These are phyloP conservation scores for Drosophila helvetica DNA, from an alignment of 2,888 invertebrate genomes.

Conservation along the genomic window DNA sequence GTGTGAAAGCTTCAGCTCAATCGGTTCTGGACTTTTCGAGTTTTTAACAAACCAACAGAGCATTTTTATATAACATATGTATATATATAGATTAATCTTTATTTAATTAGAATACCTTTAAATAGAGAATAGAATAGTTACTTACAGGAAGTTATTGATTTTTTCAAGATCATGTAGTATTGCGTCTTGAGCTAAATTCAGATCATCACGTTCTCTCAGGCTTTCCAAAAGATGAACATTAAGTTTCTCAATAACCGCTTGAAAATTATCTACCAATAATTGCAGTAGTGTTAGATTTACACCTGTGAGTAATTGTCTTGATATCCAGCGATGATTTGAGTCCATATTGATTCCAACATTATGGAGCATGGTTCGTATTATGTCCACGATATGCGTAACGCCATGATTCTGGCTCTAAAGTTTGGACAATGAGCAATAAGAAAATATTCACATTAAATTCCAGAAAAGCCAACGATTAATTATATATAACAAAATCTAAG, in stretches of 20 bases:
- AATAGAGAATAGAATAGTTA: neutral
- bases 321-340: conserved; percentile 42
- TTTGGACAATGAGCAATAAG: neutral
- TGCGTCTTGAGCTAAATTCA: conserved; percentile 39
- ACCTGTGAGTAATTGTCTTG: conserved; percentile 47
- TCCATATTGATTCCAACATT: conserved; percentile 45
- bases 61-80: no score
- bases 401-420: conserved; percentile 31
- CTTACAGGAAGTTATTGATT: conserved; percentile 42
- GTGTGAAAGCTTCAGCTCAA: no score
- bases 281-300: conserved; percentile 25
- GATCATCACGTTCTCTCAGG: conserved; percentile 44
- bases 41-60: no score
- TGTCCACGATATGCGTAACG: conserved; percentile 31
- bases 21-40: no score
- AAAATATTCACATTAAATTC: no score
- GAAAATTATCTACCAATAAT: conserved; percentile 37
- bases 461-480: no score
- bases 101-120: neutral
- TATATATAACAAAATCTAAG: no score
- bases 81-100: no score
- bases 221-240: conserved; percentile 36
- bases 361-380: conserved; percentile 33
- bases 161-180: conserved; percentile 38
- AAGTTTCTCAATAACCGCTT: conserved; percentile 29